Evolutionary conservation across 2,888 invertebrate genomes (phyloP), one percentile per base, ranked within the genome.

Genomic region (Corbicula japonica): DNA sequence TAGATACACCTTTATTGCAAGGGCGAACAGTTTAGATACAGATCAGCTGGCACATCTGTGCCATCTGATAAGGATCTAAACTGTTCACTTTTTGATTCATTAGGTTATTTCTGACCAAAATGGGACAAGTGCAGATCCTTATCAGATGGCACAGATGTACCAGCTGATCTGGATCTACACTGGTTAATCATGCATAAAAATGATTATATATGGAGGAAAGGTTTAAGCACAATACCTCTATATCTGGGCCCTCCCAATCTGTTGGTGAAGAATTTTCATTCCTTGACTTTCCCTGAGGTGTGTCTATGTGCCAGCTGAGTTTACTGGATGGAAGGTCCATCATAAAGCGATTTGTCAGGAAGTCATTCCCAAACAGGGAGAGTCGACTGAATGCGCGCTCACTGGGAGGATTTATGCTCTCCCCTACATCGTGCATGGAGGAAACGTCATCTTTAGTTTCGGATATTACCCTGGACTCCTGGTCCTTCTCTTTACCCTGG

Each of bases 311-410:
- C 80, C 79, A 81, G 68, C 74, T 76, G 18, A 80, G 62, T 60
- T 80, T 84, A 46, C 78, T 78, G 18, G 78, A 65, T 1, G 79
- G 77, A 26, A 81, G 38, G 28, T 84, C 86, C 70, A 76, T 83
- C 70, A 86, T 63, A 52, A 86, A 87, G 30, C 86, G 78, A 63
- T 65, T 79, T 0, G 86, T 85, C 44, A 87, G 66, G 50, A 84
- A 87, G 48, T 87, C 86, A 63, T 79, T 85, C 5, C 83, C 84
- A 41, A 75, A 58, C 8, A 50, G 35, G 1, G 77, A 78, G 34
- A 82, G 38, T 34, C 82, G 28, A 62, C 77, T 80, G 3, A 78
- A 78, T 2, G 72, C 75, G 0, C 76, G 78, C 28, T 80, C 83
- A 70, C 83, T 83, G 0, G 66, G 56, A 6, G 71, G 71, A 18